Percentiles rank a stretch among this genome's conserved stretches.
These are phyloP conservation scores for Busseola fusca DNA, from an alignment of 2,888 invertebrate genomes.

Conservation along the genomic window DNA sequence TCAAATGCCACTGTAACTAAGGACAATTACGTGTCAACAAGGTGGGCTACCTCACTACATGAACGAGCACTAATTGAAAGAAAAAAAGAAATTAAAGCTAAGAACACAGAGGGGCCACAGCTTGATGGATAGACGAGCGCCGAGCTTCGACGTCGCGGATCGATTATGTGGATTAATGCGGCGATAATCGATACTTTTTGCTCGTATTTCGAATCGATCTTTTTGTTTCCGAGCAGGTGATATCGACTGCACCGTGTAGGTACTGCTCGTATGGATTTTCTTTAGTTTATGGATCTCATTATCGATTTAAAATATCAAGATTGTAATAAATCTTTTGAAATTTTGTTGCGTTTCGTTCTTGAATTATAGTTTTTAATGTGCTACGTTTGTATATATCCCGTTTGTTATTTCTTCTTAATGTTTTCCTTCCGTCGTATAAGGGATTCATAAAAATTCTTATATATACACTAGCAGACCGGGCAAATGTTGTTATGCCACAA, in stretches of 20 bases:
- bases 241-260: constrained; percentile 62
- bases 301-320: constrained; percentile 63
- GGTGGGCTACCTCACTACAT: constrained; percentile 66
- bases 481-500: no score
- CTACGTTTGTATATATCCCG: constrained; percentile 13
- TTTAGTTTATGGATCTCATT: constrained; percentile 65
- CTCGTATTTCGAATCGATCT: constrained; percentile 62
- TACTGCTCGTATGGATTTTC: constrained; percentile 59
- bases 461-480: no score
- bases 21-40: constrained; percentile 54
- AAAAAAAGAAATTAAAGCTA: constrained; percentile 61
- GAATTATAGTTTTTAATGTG: constrained; percentile 26
- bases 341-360: constrained; percentile 45
- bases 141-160: constrained; percentile 68
- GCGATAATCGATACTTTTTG: constrained; percentile 78
- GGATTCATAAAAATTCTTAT: neutral
- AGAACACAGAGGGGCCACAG: constrained; percentile 58
- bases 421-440: neutral
- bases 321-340: constrained; percentile 56
- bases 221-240: constrained; percentile 74
- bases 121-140: constrained; percentile 75
- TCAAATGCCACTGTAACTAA: constrained; percentile 37
- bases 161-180: constrained; percentile 79
- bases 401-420: neutral
- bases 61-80: constrained; percentile 66